phyloP scores from a whole-genome alignment of 2,888 invertebrate species.

The Cataglyphis altisquamis region DNA sequence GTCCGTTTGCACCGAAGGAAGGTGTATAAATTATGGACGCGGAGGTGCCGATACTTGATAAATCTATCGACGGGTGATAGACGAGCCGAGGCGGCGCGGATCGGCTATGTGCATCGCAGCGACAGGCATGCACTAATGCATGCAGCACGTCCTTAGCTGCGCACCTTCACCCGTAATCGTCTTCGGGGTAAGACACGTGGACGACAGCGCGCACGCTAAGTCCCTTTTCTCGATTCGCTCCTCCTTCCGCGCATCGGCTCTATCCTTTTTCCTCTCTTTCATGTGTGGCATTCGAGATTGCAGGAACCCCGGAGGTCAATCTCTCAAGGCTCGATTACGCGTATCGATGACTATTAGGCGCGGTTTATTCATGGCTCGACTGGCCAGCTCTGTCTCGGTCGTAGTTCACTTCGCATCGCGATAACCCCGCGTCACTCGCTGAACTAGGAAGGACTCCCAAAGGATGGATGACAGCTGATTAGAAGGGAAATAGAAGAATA shows the following conservation, averaged over 20 bases:
- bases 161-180: constrained; percentile 75
- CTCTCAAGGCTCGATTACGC: constrained; percentile 60
- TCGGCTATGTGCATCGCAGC: constrained; percentile 57
- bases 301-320: constrained; percentile 48
- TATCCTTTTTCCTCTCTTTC: constrained; percentile 46
- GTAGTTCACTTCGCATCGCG: constrained; percentile 52
- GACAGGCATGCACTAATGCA: constrained; percentile 39
- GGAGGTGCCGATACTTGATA: constrained; percentile 83
- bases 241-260: constrained; percentile 50
- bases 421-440: constrained; percentile 44
- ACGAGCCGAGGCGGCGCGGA: constrained; percentile 76
- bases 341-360: constrained; percentile 67
- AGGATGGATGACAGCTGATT: constrained; percentile 58
- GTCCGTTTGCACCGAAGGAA: constrained; percentile 66
- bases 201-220: constrained; percentile 63
- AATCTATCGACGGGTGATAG: constrained; percentile 83
- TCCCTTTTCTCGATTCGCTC: constrained; percentile 54
- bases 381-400: constrained; percentile 45
- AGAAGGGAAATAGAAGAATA: constrained; percentile 51
- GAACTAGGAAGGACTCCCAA: constrained; percentile 31
- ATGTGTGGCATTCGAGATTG: constrained; percentile 61
- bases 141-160: constrained; percentile 34
- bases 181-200: constrained; percentile 62
- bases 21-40: constrained; percentile 78
- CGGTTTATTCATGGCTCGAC: constrained; percentile 59